These are phyloP conservation scores for Luffia ferchaultella DNA, from an alignment of 2,888 invertebrate genomes.

Conservation along the genomic window DNA sequence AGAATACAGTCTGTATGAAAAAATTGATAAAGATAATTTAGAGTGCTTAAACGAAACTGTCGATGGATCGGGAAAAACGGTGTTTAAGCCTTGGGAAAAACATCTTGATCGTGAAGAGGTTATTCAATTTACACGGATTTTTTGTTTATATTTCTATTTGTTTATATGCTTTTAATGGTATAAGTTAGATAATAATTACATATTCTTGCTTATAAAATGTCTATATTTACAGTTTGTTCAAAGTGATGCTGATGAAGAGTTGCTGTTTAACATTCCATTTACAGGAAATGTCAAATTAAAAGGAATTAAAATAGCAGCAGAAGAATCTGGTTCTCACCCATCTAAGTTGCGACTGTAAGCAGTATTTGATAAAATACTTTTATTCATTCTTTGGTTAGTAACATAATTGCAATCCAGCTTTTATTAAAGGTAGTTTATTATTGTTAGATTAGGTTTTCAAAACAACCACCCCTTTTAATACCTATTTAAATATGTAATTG, in stretches of 20 bases:
- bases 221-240: constrained; percentile 81
- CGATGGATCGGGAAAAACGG: constrained; percentile 86
- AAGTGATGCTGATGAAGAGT: constrained; percentile 96
- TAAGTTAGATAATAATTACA: too few species aligned
- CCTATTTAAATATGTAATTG: too few species aligned
- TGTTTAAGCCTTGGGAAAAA: constrained; percentile 94
- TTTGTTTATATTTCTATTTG: too few species aligned
- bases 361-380: constrained; percentile 2
- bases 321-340: constrained; percentile 87
- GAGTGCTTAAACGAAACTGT: constrained; percentile 90
- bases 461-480: too few species aligned
- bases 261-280: constrained; percentile 96
- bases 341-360: constrained; percentile 86
- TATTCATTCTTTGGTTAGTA: too few species aligned
- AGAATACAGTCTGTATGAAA: constrained; percentile 85
- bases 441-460: too few species aligned
- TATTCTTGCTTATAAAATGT: too few species aligned
- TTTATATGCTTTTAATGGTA: too few species aligned
- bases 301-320: constrained; percentile 92
- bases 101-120: constrained; percentile 71
- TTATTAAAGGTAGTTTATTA: too few species aligned
- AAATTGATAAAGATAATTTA: constrained; percentile 87
- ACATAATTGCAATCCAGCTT: too few species aligned
- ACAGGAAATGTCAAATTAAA: constrained; percentile 95
- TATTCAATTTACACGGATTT: constrained; percentile 8